phyloP scores from a whole-genome alignment of 2,113 vertebrate species.

The Bostrychus sinensis region DNA sequence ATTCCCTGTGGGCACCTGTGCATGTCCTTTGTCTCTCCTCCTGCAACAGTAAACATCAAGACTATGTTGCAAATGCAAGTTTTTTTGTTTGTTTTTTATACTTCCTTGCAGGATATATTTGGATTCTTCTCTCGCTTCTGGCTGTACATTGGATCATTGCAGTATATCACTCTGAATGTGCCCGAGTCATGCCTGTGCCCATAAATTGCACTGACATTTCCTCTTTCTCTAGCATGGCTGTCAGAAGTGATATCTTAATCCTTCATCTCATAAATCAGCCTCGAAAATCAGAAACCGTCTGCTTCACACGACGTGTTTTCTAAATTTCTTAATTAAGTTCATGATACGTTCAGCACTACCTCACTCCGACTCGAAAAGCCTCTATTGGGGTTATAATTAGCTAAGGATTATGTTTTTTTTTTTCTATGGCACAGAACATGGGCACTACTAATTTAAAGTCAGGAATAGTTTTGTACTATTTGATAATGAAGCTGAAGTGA shows the following conservation, averaged over 20 bases:
- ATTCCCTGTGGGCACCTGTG: neutral
- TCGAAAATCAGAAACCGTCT: slow-evolving; percentile 19
- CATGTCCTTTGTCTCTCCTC: slow-evolving; percentile 4
- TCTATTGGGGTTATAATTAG: neutral
- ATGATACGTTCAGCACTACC: neutral
- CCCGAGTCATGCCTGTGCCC: slow-evolving; percentile 27
- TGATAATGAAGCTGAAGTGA: too few species aligned
- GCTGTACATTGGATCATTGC: slow-evolving; percentile 34
- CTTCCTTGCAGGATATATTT: slow-evolving; percentile 9
- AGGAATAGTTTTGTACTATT: too few species aligned
- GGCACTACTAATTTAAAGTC: too few species aligned
- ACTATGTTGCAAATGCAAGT: slow-evolving; percentile 6
- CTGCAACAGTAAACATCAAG: slow-evolving; percentile 2
- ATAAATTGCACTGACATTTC: slow-evolving; percentile 46
- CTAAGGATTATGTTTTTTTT: too few species aligned
- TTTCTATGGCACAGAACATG: too few species aligned
- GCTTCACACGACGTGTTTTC: neutral
- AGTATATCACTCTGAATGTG: slow-evolving; percentile 46
- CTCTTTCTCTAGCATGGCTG: slow-evolving; percentile 17
- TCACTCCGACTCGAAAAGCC: neutral
- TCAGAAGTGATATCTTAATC: slow-evolving; percentile 33
- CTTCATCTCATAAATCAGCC: slow-evolving; percentile 27
- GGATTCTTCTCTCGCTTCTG: slow-evolving; percentile 8
- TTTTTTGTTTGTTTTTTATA: neutral
- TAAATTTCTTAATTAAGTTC: slow-evolving; percentile 7